Base-by-base conservation (phyloP, 2,888 invertebrate species). In the Graphium colonna region DNA sequence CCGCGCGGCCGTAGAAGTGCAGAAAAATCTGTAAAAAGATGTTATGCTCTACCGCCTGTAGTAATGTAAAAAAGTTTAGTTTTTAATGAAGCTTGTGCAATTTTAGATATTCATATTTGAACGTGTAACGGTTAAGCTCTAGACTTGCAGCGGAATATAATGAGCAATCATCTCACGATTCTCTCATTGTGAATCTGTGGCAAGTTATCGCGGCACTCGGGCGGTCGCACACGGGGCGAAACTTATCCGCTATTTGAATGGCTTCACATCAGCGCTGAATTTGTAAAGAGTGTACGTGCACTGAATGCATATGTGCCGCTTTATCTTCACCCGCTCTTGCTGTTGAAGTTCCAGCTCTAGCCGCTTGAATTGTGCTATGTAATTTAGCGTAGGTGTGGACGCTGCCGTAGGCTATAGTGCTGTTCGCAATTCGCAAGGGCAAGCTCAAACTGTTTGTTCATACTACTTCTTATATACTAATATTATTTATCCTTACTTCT, bases 261-360 rank as follows among this genome's bases (percentile, higher is more conserved):
- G 79, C 71, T 78, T 75, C 82, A 77, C 78, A 80, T 82, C 83
- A 81, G 71, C 49, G 71, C 68, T 72, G 85, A 87, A 83, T 86
- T 86, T 84, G 87, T 84, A 83, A 87, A 85, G 86, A 83, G 84
- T 79, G 68, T 82, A 85, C 85, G 88, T 87, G 87, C 75, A 75
- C 68, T 68, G 85, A 79, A 82, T 87, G 78, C 80, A 79, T 68
- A 67, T 69, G 74, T 70, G 73, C 71, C 68, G 72, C 79, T 81
- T 86, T 85, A 86, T 86, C 85, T 85, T 68, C 65, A 65, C 61
- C 61, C 60, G 67, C 73, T 75, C 72, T 76, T 77, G 65, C 70
- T 67, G 70, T 60, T 63, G 58, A 80, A 82, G 77, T 82, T 82
- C 76, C 76, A 74, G 62, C 60, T 61, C 56, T 46, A 54, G 52